phyloP scores from a whole-genome alignment of 2,888 invertebrate genomes.

The Aplocera efformata region DNA sequence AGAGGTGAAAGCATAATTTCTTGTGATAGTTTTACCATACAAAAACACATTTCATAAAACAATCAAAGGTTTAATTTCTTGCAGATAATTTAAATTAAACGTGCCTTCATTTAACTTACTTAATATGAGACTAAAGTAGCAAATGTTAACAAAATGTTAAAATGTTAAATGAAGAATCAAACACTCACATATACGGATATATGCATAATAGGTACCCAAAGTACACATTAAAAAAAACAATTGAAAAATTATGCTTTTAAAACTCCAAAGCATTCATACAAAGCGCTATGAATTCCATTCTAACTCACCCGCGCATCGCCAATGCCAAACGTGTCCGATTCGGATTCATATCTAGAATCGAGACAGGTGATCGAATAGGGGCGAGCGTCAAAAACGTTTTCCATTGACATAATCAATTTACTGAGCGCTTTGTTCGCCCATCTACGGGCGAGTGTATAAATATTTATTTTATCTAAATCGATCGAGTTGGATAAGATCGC shows the following conservation, averaged over 20 bases:
- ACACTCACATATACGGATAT: no score
- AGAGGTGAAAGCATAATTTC: no score
- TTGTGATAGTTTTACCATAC: not conserved
- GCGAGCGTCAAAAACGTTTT: constrained; percentile 56
- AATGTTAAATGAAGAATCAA: no score
- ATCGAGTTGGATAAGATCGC: constrained; percentile 78
- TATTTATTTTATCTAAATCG: constrained; percentile 81
- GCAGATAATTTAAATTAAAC: no score
- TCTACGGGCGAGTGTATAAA: constrained; percentile 76
- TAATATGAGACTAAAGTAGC: no score
- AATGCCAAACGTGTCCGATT: constrained; percentile 22
- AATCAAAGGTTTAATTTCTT: no score
- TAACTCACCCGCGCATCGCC: constrained; percentile 16
- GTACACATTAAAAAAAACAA: not conserved
- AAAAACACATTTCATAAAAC: no score
- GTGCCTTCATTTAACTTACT: no score
- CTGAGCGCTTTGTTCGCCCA: constrained; percentile 73
- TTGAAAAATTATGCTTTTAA: no score
- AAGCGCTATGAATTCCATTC: constrained; percentile 24
- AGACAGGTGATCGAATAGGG: constrained; percentile 61
- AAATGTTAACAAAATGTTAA: no score
- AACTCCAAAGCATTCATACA: constrained; percentile 16
- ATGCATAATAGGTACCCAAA: no score
- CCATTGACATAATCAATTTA: constrained; percentile 76
- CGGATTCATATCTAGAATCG: constrained; percentile 50